These are phyloP conservation scores for Plagodis dolabraria DNA, from an alignment of 2,888 invertebrate species.

Conservation along the genomic window DNA sequence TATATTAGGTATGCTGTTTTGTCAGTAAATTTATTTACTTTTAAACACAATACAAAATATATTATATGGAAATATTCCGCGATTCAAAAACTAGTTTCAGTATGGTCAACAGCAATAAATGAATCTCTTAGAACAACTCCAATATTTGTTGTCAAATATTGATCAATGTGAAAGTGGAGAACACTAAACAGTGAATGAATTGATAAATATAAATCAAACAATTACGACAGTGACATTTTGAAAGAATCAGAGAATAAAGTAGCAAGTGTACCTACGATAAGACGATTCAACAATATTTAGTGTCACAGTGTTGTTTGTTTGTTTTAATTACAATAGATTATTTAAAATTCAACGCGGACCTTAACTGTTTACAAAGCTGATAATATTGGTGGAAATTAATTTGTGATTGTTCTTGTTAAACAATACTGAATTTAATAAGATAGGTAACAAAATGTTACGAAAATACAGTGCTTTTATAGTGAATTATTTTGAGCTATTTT, in stretches of 20 bases:
- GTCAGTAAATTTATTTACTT: no score
- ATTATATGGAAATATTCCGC: background rate
- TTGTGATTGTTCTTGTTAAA: slow-evolving; percentile 4
- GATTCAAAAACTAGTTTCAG: slow-evolving; percentile 3
- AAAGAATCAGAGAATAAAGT: slow-evolving; percentile 14
- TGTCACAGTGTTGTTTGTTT: slow-evolving; percentile 44
- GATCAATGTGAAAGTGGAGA: slow-evolving; percentile 31
- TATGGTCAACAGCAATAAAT: slow-evolving; percentile 5
- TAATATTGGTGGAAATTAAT: slow-evolving; percentile 40
- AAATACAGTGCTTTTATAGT: slow-evolving; percentile 1
- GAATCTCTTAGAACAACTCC: slow-evolving; percentile 17
- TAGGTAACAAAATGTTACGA: background rate
- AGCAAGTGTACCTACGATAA: slow-evolving; percentile 18
- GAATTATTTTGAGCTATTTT: slow-evolving; percentile 14
- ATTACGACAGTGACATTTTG: slow-evolving; percentile 23
- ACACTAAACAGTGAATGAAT: slow-evolving; percentile 23
- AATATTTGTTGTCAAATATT: slow-evolving; percentile 26
- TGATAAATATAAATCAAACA: slow-evolving; percentile 21
- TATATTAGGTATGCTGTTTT: no score
- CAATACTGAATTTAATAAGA: no score
- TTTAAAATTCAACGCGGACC: slow-evolving; percentile 45
- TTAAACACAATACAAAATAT: background rate
- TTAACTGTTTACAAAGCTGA: slow-evolving; percentile 44
- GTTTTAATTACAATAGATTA: slow-evolving; percentile 24
- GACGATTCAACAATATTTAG: slow-evolving; percentile 12